Evolutionary conservation across 2,888 invertebrate genomes (phyloP), one percentile per base, ranked within the genome.

Genomic region (Polydrusus cervinus): DNA sequence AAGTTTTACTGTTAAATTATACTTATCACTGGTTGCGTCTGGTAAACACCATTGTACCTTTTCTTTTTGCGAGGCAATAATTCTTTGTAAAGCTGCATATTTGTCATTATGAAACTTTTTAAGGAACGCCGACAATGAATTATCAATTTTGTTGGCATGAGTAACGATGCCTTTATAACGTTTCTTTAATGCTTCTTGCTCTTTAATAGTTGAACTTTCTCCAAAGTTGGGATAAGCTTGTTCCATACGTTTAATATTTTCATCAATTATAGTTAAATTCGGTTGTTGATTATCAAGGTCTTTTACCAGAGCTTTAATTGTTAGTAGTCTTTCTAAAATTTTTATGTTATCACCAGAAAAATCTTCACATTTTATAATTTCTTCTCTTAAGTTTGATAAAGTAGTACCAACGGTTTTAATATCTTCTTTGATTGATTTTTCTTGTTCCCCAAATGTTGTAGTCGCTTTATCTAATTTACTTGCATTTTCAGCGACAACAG

Each of bases 31-130:
- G 40, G 93, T 92, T 0, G 93, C 91, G 84, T 97, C 97, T 0
- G 96, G 95, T 82, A 93, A 91, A 85, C 97, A 98, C 97, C 97
- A 97, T 13, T 92, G 90, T 0, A 96, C 92, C 87, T 97, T 97
- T 83, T 98, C 97, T 78, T 93, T 93, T 79, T 95, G 92, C 0
- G 94, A 93, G 65, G 91, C 90, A 10, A 97, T 90, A 84, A 95
- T 92, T 80, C 96, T 91, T 81, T 95, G 94, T 45, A 97, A 89
- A 84, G 94, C 93, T 60, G 92, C 92, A 71, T 95, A 91, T 83
- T 95, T 96, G 79, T 97, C 97, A 60, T 93, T 92, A 82, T 96
- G 95, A 79, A 94, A 91, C 86, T 97, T 97, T 84, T 95, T 95
- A 67, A 98, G 89, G 87, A 96, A 95, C 45, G 93, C 92, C 6